Base-by-base conservation (phyloP, 2,113 vertebrate genomes). In the Eudorcas thomsonii region DNA sequence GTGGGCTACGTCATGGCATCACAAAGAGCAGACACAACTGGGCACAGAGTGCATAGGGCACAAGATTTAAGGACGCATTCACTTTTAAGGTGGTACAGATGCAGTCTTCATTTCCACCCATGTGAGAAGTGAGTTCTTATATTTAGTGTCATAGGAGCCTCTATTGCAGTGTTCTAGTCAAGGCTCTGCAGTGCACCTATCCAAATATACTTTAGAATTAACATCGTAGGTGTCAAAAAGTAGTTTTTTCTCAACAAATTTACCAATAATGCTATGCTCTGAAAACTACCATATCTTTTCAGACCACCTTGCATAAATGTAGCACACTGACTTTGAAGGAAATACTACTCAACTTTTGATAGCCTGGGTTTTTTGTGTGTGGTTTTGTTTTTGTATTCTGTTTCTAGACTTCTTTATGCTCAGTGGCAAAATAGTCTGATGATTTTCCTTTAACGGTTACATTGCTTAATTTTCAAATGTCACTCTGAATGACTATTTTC, bases 381-480 rank as follows among this genome's bases (percentile, higher is more conserved):
- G 77, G 74, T 50, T 80, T 67, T 59, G 30, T 80, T 39, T 86
- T 59, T 57, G 39, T 9, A 88, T 62, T 60, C 71, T 54, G 45
- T 62, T 62, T 62, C 33, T 81, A 54, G 59, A 81, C 26, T 90
- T 64, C 48, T 80, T 67, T 52, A 71, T 81, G 48, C 33, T 43
- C 33, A 59, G 11, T 45, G 80, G 50, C 2, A 90, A 93, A 90
- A 80, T 90, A 95, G 59, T 95, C 39, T 52, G 21, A 59, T 33
- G 28, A 87, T 71, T 77, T 91, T 74, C 43, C 52, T 77, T 78
- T 80, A 91, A 92, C 55, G 33, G 74, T 71, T 96, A 39, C 30
- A 52, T 48, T 80, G 57, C 43, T 43, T 90, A 48, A 28, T 43
- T 74, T 87, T 85, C 71, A 90, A 85, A 81, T 54, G 28, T 71